These are phyloP conservation scores for Phalacrocorax pelagicus DNA, from an alignment of 2,113 vertebrate species.

Conservation along the genomic window DNA sequence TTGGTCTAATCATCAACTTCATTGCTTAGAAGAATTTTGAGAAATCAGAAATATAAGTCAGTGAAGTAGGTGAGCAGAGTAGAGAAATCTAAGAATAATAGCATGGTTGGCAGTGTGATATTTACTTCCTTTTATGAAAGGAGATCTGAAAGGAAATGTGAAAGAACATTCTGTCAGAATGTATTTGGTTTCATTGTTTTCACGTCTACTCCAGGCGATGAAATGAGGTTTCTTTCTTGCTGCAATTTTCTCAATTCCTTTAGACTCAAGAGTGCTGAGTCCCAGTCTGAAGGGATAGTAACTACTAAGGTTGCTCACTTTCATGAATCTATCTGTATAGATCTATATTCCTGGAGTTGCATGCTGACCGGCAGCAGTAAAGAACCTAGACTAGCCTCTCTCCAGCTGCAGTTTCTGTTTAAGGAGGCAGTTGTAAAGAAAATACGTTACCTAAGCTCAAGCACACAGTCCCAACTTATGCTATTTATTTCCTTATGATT, in stretches of 20 bases:
- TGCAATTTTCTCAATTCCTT: neutral
- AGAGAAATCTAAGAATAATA: slow-evolving; percentile 23
- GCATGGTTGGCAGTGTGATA: neutral
- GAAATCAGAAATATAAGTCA: slow-evolving; percentile 33
- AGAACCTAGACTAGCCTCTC: neutral
- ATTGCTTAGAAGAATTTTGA: neutral
- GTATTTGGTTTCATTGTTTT: neutral
- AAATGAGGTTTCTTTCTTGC: neutral
- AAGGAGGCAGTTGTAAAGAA: neutral
- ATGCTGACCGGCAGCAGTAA: neutral
- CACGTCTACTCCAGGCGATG: neutral
- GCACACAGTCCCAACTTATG: neutral
- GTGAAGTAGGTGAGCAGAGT: neutral
- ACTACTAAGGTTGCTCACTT: neutral
- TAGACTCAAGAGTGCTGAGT: neutral
- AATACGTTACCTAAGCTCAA: neutral
- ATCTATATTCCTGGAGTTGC: neutral
- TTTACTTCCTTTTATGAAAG: neutral
- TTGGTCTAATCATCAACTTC: slow-evolving; percentile 15
- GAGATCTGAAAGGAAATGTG: neutral
- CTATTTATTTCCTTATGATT: neutral
- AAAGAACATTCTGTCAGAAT: neutral
- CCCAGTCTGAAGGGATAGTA: neutral
- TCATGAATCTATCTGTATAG: neutral
- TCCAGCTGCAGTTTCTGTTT: neutral